These are phyloP conservation scores for Steinernema khuongi DNA, from an alignment of 1,140 invertebrate species.

Conservation along the genomic window DNA sequence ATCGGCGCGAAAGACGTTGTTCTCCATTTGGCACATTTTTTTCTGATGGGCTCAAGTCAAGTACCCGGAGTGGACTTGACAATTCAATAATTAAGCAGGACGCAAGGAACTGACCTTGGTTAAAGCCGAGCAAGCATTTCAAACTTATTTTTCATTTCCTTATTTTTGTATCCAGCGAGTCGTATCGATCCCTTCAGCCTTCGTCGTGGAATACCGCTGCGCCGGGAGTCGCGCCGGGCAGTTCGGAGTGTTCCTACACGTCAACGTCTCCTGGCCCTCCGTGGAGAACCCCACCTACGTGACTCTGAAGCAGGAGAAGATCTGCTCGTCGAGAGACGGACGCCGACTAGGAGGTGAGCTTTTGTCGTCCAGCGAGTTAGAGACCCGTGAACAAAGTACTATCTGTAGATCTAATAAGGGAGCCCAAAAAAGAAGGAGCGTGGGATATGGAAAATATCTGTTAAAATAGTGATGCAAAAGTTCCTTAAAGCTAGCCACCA, in stretches of 20 bases:
- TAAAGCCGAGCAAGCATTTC: neutral
- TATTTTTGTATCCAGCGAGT: slow-evolving; percentile 1
- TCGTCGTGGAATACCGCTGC: slow-evolving; percentile 50
- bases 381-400: no score
- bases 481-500: no score
- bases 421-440: no score
- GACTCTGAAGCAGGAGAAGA: slow-evolving; percentile 54
- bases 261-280: slow-evolving; percentile 48
- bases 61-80: no score
- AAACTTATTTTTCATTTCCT: neutral
- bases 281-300: slow-evolving; percentile 37
- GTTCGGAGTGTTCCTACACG: slow-evolving; percentile 47
- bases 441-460: no score
- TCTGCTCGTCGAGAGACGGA: slow-evolving; percentile 50
- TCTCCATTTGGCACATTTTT: no score
- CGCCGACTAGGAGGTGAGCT: slow-evolving; percentile 25
- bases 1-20: no score
- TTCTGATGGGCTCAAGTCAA: no score
- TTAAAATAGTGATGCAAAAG: no score
- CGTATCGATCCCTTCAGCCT: slow-evolving; percentile 34
- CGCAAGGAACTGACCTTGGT: neutral
- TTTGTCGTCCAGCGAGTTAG: neutral
- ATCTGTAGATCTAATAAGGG: no score
- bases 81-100: no score
- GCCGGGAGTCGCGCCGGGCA: slow-evolving; percentile 53